phyloP scores from a whole-genome alignment of 2,797 vertebrate genomes.

The Sebastes taczanowskii region DNA sequence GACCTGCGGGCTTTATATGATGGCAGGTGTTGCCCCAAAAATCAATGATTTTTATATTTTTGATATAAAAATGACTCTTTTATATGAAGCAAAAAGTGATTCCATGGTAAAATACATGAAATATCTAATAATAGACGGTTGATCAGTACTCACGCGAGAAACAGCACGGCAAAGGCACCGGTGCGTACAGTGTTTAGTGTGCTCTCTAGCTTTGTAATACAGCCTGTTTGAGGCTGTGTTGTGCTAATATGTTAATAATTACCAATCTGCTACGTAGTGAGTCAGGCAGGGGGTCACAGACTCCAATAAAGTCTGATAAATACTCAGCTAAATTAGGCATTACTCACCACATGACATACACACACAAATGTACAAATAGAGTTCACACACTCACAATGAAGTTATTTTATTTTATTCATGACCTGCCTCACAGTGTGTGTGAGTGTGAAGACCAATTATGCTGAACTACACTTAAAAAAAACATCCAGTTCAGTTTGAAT shows the following conservation, averaged over 20 bases:
- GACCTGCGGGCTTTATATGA: background rate
- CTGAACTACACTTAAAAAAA: background rate
- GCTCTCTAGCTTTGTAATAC: background rate
- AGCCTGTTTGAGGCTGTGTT: conserved; percentile 20
- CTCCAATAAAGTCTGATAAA: conserved; percentile 30
- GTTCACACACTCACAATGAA: background rate
- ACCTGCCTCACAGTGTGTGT: background rate
- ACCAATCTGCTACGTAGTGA: conserved; percentile 18
- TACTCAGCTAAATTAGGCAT: conserved; percentile 31
- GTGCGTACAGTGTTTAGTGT: background rate
- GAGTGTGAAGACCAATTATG: background rate
- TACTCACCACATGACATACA: background rate
- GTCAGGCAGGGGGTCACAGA: conserved; percentile 17
- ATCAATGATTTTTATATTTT: background rate
- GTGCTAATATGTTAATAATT: conserved; percentile 36
- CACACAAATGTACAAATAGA: background rate
- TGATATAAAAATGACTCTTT: background rate
- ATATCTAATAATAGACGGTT: background rate
- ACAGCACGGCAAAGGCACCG: background rate
- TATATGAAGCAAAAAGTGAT: background rate
- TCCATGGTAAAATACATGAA: background rate
- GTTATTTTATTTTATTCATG: background rate
- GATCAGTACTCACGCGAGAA: background rate
- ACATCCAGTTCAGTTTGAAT: background rate
- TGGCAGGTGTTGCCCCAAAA: too few relatives aligned